phyloP scores from a whole-genome alignment of 2,113 vertebrate species.

The Scomber japonicus region DNA sequence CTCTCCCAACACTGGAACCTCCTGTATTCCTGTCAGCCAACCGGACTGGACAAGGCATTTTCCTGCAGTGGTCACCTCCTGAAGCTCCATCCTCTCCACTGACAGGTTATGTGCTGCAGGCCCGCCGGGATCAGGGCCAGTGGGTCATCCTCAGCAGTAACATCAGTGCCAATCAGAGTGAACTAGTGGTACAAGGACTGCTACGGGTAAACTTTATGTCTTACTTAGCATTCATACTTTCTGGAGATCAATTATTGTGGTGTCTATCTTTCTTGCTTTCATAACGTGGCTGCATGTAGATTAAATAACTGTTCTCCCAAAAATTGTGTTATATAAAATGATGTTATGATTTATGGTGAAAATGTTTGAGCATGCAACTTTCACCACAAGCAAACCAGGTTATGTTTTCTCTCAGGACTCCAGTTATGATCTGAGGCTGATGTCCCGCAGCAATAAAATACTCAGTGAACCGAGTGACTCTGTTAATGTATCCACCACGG shows the following conservation, averaged over 20 bases:
- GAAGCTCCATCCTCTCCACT: conserved; percentile 79
- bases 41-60: conserved; percentile 86
- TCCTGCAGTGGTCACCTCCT: conserved; percentile 90
- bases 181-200: conserved; percentile 91
- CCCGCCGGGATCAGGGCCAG: conserved; percentile 85
- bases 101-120: conserved; percentile 90
- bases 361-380: neutral
- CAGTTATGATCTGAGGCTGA: conserved; percentile 91
- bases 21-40: conserved; percentile 88
- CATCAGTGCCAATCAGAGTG: conserved; percentile 86
- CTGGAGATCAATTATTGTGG: neutral
- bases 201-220: conserved; percentile 85
- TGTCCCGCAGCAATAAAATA: conserved; percentile 89
- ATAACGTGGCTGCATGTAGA: neutral
- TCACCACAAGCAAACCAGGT: neutral
- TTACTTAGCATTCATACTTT: neutral
- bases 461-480: conserved; percentile 93
- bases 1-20: conserved; percentile 84
- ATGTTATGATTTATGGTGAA: neutral
- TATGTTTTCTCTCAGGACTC: conserved; percentile 84
- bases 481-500: conserved; percentile 90
- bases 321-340: neutral
- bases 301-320: neutral
- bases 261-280: too few species aligned
- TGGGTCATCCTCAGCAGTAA: conserved; percentile 90